These are phyloP conservation scores for Anarrhichthys ocellatus DNA, from an alignment of 2,113 vertebrate genomes.

Conservation along the genomic window DNA sequence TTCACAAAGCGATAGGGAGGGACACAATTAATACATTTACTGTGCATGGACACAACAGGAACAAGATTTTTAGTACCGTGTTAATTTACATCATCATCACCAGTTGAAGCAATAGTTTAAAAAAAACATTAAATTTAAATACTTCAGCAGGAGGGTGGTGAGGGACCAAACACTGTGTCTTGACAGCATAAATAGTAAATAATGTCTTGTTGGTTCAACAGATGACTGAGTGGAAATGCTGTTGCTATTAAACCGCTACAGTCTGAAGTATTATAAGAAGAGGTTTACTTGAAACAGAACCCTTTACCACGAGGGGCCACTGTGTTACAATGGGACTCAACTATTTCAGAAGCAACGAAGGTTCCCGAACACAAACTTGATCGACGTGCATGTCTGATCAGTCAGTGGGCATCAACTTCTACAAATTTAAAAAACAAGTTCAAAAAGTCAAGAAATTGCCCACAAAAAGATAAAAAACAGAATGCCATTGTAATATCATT, in stretches of 20 bases:
- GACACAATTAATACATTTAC: neutral
- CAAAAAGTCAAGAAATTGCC: neutral
- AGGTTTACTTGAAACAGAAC: neutral
- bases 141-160: neutral
- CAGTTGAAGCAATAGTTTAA: neutral
- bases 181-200: conserved; percentile 39
- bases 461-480: neutral
- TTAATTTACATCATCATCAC: neutral
- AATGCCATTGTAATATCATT: neutral
- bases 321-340: neutral
- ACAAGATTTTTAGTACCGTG: neutral
- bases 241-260: conserved; percentile 12
- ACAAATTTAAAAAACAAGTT: neutral
- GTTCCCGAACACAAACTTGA: neutral
- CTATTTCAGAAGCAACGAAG: neutral
- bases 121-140: neutral
- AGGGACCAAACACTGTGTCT: no score
- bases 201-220: conserved; percentile 55
- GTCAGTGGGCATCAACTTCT: neutral
- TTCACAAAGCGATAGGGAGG: conserved; percentile 43
- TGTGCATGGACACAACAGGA: neutral
- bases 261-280: neutral
- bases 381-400: neutral
- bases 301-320: neutral
- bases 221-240: conserved; percentile 25